A percentile compares a stretch with the other conserved stretches of the same genome.
Evolutionary conservation across 2,797 vertebrate species (phyloP).

Genomic region (Neopelma chrysocephalum): DNA sequence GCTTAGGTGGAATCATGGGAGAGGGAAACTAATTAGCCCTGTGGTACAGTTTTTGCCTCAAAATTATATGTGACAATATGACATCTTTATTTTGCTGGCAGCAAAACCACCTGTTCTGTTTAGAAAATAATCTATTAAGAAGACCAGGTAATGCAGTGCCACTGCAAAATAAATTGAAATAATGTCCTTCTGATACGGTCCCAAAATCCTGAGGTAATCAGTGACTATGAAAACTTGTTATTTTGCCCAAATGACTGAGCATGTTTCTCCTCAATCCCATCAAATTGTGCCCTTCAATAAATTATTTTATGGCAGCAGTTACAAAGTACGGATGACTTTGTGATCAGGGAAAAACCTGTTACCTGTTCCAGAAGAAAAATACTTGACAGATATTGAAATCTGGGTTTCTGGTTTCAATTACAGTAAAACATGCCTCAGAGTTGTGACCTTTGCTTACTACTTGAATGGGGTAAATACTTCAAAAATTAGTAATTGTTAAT

Average conservation of each 20-base stretch:
- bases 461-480: neutral
- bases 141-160: neutral
- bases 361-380: neutral
- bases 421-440: neutral
- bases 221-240: neutral
- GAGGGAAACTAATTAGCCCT: conserved; percentile 25
- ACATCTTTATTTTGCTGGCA: conserved; percentile 7
- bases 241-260: neutral
- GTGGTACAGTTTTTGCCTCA: conserved; percentile 25
- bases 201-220: neutral
- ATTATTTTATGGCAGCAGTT: neutral
- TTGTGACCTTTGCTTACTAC: neutral
- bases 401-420: neutral
- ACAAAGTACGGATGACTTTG: neutral
- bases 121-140: neutral
- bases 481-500: neutral
- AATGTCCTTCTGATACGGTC: neutral
- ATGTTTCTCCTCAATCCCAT: neutral
- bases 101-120: neutral
- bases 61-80: conserved; percentile 5
- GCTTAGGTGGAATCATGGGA: conserved; percentile 39
- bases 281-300: neutral
- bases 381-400: neutral
- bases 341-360: neutral
- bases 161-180: neutral